Evolutionary conservation across 2,888 invertebrate species (phyloP).

Genomic region (Cosmopolites sordidus): DNA sequence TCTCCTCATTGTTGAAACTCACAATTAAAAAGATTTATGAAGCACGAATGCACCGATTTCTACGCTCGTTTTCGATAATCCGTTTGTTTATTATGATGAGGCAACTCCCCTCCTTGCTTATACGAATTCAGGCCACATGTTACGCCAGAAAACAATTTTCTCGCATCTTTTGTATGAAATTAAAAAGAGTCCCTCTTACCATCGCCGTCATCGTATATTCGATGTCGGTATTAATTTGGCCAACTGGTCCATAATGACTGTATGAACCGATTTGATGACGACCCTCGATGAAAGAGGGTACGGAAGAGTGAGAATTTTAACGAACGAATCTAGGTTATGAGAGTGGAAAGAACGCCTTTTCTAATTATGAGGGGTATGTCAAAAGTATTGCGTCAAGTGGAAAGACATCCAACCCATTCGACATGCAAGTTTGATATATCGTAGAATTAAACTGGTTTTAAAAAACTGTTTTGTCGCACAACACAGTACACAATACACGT

Average conservation of each 20-base stretch:
- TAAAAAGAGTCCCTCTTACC: neutral
- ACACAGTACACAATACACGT: no score
- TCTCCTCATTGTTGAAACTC: neutral
- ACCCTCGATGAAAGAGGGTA: neutral
- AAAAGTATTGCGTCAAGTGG: no score
- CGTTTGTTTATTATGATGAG: neutral
- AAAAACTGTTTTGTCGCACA: no score
- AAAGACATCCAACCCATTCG: no score
- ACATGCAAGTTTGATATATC: no score
- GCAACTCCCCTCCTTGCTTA: neutral
- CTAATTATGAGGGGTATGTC: no score
- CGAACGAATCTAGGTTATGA: neutral
- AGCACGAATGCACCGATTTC: neutral
- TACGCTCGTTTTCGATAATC: neutral
- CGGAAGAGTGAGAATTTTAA: neutral
- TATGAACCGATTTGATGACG: neutral
- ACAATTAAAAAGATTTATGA: conserved; percentile 3
- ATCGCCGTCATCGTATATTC: neutral
- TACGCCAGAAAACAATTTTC: neutral
- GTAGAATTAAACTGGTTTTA: no score
- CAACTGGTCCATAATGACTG: conserved; percentile 1
- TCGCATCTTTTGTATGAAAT: neutral
- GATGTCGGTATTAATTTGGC: conserved; percentile 1
- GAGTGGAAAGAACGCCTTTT: neutral
- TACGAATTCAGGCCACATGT: neutral